A percentile compares a stretch with the other conserved stretches of the same genome.
Conservation (phyloP, 2,113 vertebrate species). For the Reinhardtius hippoglossoides region DNA sequence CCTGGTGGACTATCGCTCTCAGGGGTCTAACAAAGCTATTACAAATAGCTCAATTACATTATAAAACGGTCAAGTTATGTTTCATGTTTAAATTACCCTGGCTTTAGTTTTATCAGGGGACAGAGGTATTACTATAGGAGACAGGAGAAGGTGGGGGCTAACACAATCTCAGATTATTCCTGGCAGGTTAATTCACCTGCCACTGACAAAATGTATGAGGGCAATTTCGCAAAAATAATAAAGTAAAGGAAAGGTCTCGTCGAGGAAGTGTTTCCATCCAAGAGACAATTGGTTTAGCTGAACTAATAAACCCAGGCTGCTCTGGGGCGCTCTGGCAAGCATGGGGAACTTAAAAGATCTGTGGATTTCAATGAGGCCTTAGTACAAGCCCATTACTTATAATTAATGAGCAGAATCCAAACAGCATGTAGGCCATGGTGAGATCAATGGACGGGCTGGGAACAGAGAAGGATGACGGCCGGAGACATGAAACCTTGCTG, state of each 20-base stretch:
- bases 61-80: slow-evolving; percentile 87
- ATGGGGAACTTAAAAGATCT: slow-evolving; percentile 75
- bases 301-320: slow-evolving; percentile 79
- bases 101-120: slow-evolving; percentile 84
- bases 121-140: slow-evolving; percentile 82
- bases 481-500: slow-evolving; percentile 65
- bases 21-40: slow-evolving; percentile 88
- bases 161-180: slow-evolving; percentile 88
- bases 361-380: slow-evolving; percentile 79
- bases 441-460: slow-evolving; percentile 75
- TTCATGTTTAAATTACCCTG: slow-evolving; percentile 89
- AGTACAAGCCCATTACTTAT: slow-evolving; percentile 83
- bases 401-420: slow-evolving; percentile 83
- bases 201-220: slow-evolving; percentile 91
- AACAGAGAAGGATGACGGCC: slow-evolving; percentile 66
- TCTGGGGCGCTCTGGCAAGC: slow-evolving; percentile 71
- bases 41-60: slow-evolving; percentile 94
- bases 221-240: slow-evolving; percentile 94
- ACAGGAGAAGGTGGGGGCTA: slow-evolving; percentile 83
- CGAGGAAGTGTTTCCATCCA: slow-evolving; percentile 79
- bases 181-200: slow-evolving; percentile 91
- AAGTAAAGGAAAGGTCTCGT: slow-evolving; percentile 81
- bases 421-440: slow-evolving; percentile 68
- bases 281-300: slow-evolving; percentile 78
- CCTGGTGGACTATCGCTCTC: slow-evolving; percentile 87